Conservation (phyloP, 2,888 invertebrate genomes). For the Endotricha flammealis region DNA sequence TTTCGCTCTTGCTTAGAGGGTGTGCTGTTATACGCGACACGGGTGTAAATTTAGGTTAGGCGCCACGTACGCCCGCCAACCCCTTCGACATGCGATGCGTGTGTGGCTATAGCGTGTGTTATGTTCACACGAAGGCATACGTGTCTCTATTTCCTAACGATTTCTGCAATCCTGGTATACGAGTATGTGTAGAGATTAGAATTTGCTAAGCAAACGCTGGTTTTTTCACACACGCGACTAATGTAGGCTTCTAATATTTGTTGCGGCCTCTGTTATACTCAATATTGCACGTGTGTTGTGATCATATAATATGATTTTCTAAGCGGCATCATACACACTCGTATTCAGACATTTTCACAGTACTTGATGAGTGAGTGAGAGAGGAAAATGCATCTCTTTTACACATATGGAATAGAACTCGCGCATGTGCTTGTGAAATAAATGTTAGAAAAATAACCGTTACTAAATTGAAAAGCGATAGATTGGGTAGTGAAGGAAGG, state of each 20-base stretch:
- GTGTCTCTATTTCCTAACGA: conserved; percentile 51
- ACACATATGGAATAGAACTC: conserved; percentile 23
- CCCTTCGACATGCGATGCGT: conserved; percentile 65
- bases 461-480: no score
- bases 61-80: conserved; percentile 50
- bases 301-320: conserved; percentile 30
- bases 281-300: conserved; percentile 16
- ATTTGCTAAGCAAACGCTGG: conserved; percentile 73
- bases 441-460: neutral
- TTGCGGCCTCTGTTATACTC: no score
- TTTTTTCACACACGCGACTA: conserved; percentile 54
- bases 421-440: neutral
- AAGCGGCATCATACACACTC: conserved; percentile 23
- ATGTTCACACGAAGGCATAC: conserved; percentile 60
- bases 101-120: conserved; percentile 63
- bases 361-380: conserved; percentile 29
- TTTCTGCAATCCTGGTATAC: conserved; percentile 62
- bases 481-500: no score
- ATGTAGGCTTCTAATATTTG: conserved; percentile 47
- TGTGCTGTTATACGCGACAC: conserved; percentile 31
- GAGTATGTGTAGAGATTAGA: conserved; percentile 78
- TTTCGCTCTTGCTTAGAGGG: conserved; percentile 50
- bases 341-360: conserved; percentile 34
- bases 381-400: conserved; percentile 22
- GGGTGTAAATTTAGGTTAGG: conserved; percentile 54